Evolutionary conservation across 2,113 vertebrate species (phyloP).

Genomic region (Lathamus discolor): DNA sequence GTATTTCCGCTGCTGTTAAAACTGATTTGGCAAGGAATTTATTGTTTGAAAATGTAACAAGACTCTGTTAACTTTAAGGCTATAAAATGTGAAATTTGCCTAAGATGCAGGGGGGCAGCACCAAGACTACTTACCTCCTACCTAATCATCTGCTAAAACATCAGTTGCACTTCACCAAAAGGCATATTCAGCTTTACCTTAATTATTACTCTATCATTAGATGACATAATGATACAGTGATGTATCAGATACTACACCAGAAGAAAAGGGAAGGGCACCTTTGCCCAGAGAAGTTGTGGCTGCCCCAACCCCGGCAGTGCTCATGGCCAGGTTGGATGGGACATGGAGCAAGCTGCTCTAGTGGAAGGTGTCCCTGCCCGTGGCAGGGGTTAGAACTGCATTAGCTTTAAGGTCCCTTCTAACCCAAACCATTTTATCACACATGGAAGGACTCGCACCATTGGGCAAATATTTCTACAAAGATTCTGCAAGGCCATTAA

Average conservation of each 20-base stretch:
- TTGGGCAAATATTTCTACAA: not conserved
- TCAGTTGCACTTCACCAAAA: not conserved
- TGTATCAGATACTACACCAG: not conserved
- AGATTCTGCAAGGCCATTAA: not conserved
- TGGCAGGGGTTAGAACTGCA: not conserved
- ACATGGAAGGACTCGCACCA: not conserved
- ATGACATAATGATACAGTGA: not conserved
- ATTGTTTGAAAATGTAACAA: not conserved
- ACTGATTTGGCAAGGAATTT: not conserved
- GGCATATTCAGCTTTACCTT: not conserved
- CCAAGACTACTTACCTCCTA: not conserved
- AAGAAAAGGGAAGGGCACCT: not conserved
- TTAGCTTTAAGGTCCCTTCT: not conserved
- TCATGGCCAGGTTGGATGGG: not conserved
- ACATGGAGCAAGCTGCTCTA: not conserved
- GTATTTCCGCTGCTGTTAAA: not conserved
- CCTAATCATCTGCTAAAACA: not conserved
- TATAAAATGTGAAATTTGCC: not conserved
- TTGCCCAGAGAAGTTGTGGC: not conserved
- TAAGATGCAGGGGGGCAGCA: not conserved
- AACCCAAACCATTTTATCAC: not conserved
- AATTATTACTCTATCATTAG: fast-evolving
- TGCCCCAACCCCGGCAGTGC: too few relatives aligned
- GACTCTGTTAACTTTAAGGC: not conserved
- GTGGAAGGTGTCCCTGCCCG: not conserved